A percentile compares a stretch with the other conserved stretches of the same genome.
Conservation (phyloP, 2,888 invertebrate genomes). For the Notodonta dromedarius region DNA sequence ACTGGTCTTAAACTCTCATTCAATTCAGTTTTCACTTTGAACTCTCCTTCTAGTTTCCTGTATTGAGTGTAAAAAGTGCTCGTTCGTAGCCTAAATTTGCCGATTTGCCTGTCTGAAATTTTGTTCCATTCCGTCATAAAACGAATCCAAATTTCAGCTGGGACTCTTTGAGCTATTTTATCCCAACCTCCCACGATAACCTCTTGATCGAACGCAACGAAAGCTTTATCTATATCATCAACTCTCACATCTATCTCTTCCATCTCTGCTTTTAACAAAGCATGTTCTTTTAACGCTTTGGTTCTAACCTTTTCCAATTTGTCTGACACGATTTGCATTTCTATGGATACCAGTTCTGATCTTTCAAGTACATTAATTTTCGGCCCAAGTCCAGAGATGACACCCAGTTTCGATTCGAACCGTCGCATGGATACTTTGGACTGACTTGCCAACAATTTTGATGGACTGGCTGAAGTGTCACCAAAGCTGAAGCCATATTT, state of each 20-base stretch:
- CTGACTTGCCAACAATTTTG: constrained; percentile 53
- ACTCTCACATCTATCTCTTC: constrained; percentile 83
- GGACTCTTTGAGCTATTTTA: constrained; percentile 84
- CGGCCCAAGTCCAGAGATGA: constrained; percentile 60
- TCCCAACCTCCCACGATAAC: constrained; percentile 83
- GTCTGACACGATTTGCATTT: constrained; percentile 74
- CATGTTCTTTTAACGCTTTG: constrained; percentile 64
- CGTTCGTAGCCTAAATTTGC: constrained; percentile 84
- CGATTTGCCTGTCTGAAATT: constrained; percentile 79
- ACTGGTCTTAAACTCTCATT: constrained; percentile 84
- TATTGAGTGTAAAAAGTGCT: constrained; percentile 82
- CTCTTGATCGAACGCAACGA: constrained; percentile 74
- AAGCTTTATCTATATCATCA: constrained; percentile 75
- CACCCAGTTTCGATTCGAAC: constrained; percentile 50
- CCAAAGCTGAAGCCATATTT: constrained; percentile 43
- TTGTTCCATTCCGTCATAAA: constrained; percentile 86
- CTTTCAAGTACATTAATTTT: constrained; percentile 81
- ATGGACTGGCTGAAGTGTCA: constrained; percentile 57
- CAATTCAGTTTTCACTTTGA: constrained; percentile 82
- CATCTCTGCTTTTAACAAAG: constrained; percentile 76
- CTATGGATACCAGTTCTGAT: constrained; percentile 75
- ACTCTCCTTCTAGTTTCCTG: constrained; percentile 80
- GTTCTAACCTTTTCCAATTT: constrained; percentile 55
- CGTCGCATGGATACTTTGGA: constrained; percentile 51
- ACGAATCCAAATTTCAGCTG: constrained; percentile 84